Evolutionary conservation across 2,888 invertebrate genomes (phyloP), one percentile per base, ranked within the genome.

Genomic region (Bugula neritina): DNA sequence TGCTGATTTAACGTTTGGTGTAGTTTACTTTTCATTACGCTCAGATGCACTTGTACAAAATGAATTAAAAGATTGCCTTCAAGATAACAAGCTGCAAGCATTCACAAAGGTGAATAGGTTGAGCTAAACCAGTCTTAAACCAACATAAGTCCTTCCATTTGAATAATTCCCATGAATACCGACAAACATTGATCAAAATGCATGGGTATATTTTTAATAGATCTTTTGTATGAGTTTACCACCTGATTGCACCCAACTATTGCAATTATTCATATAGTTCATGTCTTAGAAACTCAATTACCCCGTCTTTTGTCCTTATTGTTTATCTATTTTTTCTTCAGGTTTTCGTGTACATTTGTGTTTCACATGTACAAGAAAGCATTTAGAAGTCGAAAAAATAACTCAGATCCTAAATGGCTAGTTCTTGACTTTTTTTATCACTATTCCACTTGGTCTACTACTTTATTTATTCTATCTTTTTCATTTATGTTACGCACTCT

Each of bases 141-240:
- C 63, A 63, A 63, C 63, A 63, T 17, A 31, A 63, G 63, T 34
- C 31, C 34, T 63, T 63, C 63, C 63, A 63, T 63, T 34, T 63
- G 31, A 63, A 27, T 31, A 63, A 27, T 34, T 63, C 63, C 29
- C 63, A 63, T 63, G 29, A 63, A 63, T 63, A 31, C 21, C 10
- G 31, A 63, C 27, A 63, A 63, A 63, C 63, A 63, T 63, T 31
- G 29, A 27, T 63, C 63, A 29, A 5, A 29, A 31, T 27, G 31
- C 63, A 63, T 63, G 63, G 63, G 63, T 63, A 63, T 13, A 63
- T 13, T 31, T 63, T 63, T 63, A 63, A 63, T 63, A 63, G 63
- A 25, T 34, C 63, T 31, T 63, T 63, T 63, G 63, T 63, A 27
- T 3, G 5, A 10, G 31, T 63, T 63, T 31, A 63, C 63, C 63